These are phyloP conservation scores for Pogonomyrmex californicus DNA, from an alignment of 1,140 invertebrate species.

Conservation along the genomic window DNA sequence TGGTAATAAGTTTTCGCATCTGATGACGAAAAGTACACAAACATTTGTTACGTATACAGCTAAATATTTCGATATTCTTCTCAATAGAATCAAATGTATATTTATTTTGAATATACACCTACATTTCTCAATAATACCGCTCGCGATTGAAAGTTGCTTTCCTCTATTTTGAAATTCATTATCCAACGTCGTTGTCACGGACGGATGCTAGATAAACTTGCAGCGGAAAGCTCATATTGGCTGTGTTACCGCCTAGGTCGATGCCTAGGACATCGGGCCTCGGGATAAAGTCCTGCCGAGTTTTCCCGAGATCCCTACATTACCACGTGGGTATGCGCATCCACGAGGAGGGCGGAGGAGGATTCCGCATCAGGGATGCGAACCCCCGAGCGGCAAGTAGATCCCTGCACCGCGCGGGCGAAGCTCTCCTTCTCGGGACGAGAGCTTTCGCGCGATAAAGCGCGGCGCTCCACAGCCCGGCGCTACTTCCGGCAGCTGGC, in stretches of 20 bases:
- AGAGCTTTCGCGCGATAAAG: conserved; percentile 68
- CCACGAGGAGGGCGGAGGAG: neutral
- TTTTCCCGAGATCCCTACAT: conserved; percentile 69
- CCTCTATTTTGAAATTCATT: neutral
- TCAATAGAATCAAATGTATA: neutral
- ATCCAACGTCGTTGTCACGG: conserved; percentile 10
- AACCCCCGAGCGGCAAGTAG: conserved; percentile 68
- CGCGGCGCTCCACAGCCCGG: conserved; percentile 76
- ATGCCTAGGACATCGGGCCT: conserved; percentile 19
- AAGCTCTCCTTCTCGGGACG: conserved; percentile 59
- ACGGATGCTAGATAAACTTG: conserved; percentile 9
- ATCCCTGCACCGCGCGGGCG: conserved; percentile 65
- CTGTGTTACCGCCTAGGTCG: conserved; percentile 40
- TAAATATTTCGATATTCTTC: neutral
- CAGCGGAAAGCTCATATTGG: conserved; percentile 2
- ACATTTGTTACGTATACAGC: neutral
- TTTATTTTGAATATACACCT: neutral
- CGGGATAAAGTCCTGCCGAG: conserved; percentile 42
- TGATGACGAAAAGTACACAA: neutral
- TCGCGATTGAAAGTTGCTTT: neutral
- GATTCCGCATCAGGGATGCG: conserved; percentile 51
- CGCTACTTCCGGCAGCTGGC: conserved; percentile 79
- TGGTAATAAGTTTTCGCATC: neutral
- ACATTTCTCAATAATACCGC: neutral
- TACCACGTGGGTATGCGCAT: conserved; percentile 60